A percentile compares a stretch with the other conserved stretches of the same genome.
Evolutionary conservation across 2,888 invertebrate genomes (phyloP).

Genomic region (Oxycera nigricornis): DNA sequence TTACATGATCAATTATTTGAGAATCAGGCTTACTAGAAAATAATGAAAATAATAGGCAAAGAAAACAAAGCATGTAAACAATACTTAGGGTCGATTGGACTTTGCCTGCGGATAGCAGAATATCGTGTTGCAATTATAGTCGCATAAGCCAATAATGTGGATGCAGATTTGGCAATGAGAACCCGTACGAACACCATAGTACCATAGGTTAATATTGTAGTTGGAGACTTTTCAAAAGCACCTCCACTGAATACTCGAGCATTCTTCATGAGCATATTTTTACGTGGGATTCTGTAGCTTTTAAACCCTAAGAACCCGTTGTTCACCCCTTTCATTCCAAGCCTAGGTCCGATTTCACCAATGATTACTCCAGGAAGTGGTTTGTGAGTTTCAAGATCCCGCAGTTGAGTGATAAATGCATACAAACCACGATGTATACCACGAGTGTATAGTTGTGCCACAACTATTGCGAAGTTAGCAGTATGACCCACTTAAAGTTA

Average conservation of each 20-base stretch:
- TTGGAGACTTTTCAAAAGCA: conserved; percentile 82
- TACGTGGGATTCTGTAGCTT: conserved; percentile 85
- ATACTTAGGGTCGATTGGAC: conserved; percentile 81
- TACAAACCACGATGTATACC: conserved; percentile 88
- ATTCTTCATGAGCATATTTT: conserved; percentile 95
- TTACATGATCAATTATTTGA: conserved; percentile 91
- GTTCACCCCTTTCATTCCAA: conserved; percentile 91
- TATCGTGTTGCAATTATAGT: conserved; percentile 90
- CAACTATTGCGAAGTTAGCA: conserved; percentile 89
- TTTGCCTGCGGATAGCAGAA: conserved; percentile 88
- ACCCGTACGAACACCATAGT: conserved; percentile 89
- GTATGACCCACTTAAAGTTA: conserved; percentile 83
- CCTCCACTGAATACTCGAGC: conserved; percentile 93
- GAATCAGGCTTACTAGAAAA: conserved; percentile 83
- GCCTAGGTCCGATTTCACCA: conserved; percentile 94
- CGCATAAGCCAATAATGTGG: conserved; percentile 80
- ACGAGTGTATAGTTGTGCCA: conserved; percentile 88
- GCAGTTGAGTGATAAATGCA: conserved; percentile 89
- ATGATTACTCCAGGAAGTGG: conserved; percentile 87
- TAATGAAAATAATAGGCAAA: no score
- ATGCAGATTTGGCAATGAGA: conserved; percentile 79
- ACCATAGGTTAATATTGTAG: conserved; percentile 86
- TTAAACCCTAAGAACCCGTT: conserved; percentile 93
- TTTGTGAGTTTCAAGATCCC: conserved; percentile 86
- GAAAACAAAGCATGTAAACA: no score